Percentiles rank a stretch among this genome's conserved stretches.
These are phyloP conservation scores for Apis dorsata DNA, from an alignment of 1,140 invertebrate genomes.

Conservation along the genomic window DNA sequence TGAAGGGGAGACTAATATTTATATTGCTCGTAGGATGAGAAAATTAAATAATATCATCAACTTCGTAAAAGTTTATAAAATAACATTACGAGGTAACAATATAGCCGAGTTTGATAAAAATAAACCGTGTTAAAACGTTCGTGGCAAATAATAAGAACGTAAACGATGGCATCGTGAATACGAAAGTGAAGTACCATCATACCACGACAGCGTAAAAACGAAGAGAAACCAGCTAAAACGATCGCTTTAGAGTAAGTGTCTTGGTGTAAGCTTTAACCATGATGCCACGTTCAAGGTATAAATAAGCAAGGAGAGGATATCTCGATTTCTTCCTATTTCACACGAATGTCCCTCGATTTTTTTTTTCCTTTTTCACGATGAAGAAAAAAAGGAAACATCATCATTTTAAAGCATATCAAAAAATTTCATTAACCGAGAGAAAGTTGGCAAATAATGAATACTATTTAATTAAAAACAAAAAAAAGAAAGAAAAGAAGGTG, in stretches of 20 bases:
- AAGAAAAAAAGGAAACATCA: too few relatives aligned
- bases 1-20: too few relatives aligned
- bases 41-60: too few relatives aligned
- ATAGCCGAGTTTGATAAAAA: background rate
- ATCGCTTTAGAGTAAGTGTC: slow-evolving; percentile 3
- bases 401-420: background rate
- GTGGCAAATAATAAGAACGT: background rate
- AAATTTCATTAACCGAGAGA: background rate
- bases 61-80: background rate
- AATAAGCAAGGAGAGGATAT: background rate
- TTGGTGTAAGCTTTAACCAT: slow-evolving; percentile 7
- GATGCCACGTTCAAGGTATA: background rate
- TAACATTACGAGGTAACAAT: too few relatives aligned
- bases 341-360: background rate
- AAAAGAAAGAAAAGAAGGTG: background rate
- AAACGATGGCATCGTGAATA: background rate
- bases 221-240: slow-evolving; percentile 4
- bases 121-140: background rate
- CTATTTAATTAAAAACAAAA: background rate
- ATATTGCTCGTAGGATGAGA: too few relatives aligned
- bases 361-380: background rate
- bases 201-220: background rate
- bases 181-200: background rate
- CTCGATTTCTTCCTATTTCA: background rate
- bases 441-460: background rate